Base-by-base conservation (phyloP, 2,888 invertebrate species). In the Agrilus cyanescens region DNA sequence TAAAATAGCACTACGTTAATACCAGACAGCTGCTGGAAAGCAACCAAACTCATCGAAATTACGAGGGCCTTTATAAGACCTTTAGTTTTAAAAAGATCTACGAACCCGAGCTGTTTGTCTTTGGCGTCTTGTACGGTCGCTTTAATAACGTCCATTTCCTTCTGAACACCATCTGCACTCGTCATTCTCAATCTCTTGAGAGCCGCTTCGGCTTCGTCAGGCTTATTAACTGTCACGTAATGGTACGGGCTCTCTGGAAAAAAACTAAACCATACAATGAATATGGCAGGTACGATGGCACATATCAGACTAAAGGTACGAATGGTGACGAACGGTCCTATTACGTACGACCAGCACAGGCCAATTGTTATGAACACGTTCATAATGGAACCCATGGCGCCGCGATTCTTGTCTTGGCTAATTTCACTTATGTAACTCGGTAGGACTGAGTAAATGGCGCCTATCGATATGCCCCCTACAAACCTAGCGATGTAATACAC, bases 401-500 rank as follows among this genome's bases (percentile, higher is more conserved):
- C 89, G 47, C 89, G 71, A 6, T 78, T 73, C 20, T 81, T 78
- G 41, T 80, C 77, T 70, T 82, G 80, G 10, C 85, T 76, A 35
- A 85, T 83, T 63, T 89, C 89, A 38, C 85, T 83, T 48, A 86
- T 77, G 65, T 88, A 89, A 75, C 87, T 81, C 0, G 87, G 85
- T 1, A 77, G 76, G 2, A 78, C 74, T 0, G 80, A 76, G 65
- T 79, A 80, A 16, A 77, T 67, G 58, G 80, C 74, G 1, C 81
- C 78, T 0, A 78, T 72, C 3, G 75, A 76, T 1, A 81, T 57
- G 38, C 84, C 84, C 65, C 73, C 75, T 47, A 68, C 66, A 51
- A 71, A 69, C 41, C 70, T 70, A 43, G 74, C 78, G n/a, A 61
- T 71, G 64, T 72, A 76, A 40, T 71, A 61, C 57, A 68, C 67